A percentile compares a stretch with the other conserved stretches of the same genome.
phyloP scores from a whole-genome alignment of 2,888 invertebrate genomes.

The Spisula solida region DNA sequence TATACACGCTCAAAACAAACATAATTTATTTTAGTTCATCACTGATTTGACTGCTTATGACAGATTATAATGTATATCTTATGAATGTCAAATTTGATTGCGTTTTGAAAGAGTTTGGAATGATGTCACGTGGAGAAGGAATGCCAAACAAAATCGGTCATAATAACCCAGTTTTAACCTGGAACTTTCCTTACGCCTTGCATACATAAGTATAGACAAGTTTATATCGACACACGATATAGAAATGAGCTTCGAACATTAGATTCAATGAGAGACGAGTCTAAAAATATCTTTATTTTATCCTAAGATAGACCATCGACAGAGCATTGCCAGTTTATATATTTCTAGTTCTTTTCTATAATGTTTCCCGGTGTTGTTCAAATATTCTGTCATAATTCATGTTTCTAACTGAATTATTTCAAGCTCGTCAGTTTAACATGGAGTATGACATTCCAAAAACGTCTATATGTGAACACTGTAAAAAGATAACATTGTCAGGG shows the following conservation, averaged over 20 bases:
- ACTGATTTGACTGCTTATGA: no score
- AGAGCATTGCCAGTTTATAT: neutral
- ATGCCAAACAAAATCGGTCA: slow-evolving; percentile 24
- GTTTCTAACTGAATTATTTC: neutral
- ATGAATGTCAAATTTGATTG: neutral
- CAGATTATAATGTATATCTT: neutral
- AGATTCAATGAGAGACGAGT: neutral
- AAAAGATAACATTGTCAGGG: no score
- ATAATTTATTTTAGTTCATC: no score
- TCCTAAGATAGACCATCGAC: neutral
- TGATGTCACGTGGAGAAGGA: neutral
- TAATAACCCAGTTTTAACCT: slow-evolving; percentile 26
- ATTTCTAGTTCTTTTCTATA: neutral
- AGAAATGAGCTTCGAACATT: neutral
- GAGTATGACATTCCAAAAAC: no score
- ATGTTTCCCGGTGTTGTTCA: neutral
- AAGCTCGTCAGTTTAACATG: neutral
- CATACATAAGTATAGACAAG: neutral
- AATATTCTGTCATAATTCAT: neutral
- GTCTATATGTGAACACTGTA: no score
- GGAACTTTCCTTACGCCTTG: slow-evolving; percentile 25
- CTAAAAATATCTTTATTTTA: neutral
- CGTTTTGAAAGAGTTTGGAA: neutral
- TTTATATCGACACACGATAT: slow-evolving; percentile 13
- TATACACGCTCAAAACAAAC: no score